Evolutionary conservation across 2,797 vertebrate species (phyloP), one percentile per base, ranked within the genome.

Genomic region (Mormyrus hasselquistii): DNA sequence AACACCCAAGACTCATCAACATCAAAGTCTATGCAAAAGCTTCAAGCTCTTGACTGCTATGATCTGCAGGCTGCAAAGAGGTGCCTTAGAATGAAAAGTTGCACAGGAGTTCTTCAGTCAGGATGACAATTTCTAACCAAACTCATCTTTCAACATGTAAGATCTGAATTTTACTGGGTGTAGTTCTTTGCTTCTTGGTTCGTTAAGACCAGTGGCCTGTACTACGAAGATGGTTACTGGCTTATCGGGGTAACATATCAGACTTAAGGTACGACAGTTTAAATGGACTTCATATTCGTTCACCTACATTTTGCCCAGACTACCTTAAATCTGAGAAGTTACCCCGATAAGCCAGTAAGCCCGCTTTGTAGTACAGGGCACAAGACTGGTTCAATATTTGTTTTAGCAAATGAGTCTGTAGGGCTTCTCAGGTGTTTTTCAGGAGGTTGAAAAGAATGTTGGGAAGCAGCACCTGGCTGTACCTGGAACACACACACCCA

Each of bases 1-100:
- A 38, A 55, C 88, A 91, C 87, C 8, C 89, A 86, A 49, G 76
- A 73, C 84, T 88, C 50, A 89, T 88, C 90, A 91, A 93, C 92
- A 91, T 93, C 91, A 93, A 92, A 92, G 90, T 69, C 79, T 87
- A 55, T 91, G 92, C 90, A 53, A 86, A 87, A 89, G 88, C 82
- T 91, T 91, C 49, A 90, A 92, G 62, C 90, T 88, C 73, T 89
- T 92, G 90, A 90, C 89, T 91, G 90, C 88, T 88, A 25, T 84
- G 86, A 22, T 57, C 79, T 76, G 19, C 25, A 87, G 88, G n/a
- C n/a, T n/a, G n/a, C n/a, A 90, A 69, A 65, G 92, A 52, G 12
- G 4, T 22, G 41, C 57, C 4, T 69, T 6, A 79, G 14, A 44
- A 79, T 38, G 12, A 44, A 44, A 16, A 16, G 73, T 8, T 79